Base-by-base conservation (phyloP, 2,888 invertebrate species). In the Geophilus truncorum region DNA sequence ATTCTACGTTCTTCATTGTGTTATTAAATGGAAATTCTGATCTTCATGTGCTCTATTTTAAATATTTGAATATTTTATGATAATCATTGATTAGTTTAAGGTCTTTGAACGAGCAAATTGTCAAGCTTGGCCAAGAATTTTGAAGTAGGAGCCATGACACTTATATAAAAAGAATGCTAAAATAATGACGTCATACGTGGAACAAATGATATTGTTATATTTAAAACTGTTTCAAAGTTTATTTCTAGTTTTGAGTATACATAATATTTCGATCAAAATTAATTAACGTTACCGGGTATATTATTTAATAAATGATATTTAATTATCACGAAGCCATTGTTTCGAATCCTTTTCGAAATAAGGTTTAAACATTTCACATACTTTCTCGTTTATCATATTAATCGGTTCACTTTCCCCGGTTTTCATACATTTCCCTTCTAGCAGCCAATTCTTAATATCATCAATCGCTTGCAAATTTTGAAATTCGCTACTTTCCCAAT, bases 401-500 rank as follows among this genome's bases (percentile, higher is more conserved):
- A 12, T 15, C 9, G 77, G 28, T 21, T 36, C 36, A 1, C 18
- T 32, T 2, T 10, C 28, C 9, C 32, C 30, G 9, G 5, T 30
- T 21, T 77, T 21, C 2, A 21, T 32, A 3, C 1, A 30, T 21
- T 32, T 18, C 9, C 28, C 25, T 18, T 32, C 21, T 1, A 15
- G 18, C 1, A 78, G 36, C 78, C 78, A 78, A 45, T 78, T 78
- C 28, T 45, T 78, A 28, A 45, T 15, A 23, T 78, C 78, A 40
- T 7, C 45, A 18, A 1, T 32, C 1, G 21, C 4, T 40, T 21
- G 28, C 23, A 18, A 7, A n/a, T 40, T 40, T 21, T 18, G 9
- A 78, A 78, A 28, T 21, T 40, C 28, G 18, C n/a, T 78, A 21
- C n/a, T 23, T 12, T 34, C 21, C n/a, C 9, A 1, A 15, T 40